Evolutionary conservation across 2,888 invertebrate species (phyloP).

Genomic region (Hypena proboscidalis): DNA sequence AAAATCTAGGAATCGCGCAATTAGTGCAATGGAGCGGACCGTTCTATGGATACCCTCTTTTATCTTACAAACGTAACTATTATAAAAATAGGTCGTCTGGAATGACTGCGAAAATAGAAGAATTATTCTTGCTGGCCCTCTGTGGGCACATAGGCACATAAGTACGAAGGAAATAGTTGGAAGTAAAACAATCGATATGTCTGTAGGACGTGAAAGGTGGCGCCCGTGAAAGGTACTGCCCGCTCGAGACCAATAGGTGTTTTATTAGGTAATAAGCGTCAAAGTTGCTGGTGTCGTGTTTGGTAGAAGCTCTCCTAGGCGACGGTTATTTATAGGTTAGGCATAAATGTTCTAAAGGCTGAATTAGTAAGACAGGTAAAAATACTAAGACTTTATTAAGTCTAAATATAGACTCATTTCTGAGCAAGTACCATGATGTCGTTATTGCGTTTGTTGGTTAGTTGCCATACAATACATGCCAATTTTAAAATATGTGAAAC

Average conservation of each 20-base stretch:
- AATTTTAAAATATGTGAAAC: too few relatives aligned
- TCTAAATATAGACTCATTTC: too few relatives aligned
- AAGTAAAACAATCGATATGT: constrained; percentile 44
- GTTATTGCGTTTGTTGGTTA: too few relatives aligned
- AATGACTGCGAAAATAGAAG: constrained; percentile 14
- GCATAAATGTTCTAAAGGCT: constrained; percentile 27
- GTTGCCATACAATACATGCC: too few relatives aligned
- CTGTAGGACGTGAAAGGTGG: constrained; percentile 41
- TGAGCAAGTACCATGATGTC: too few relatives aligned
- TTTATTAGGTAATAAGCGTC: constrained; percentile 39
- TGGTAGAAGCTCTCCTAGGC: constrained; percentile 8
- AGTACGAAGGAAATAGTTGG: constrained; percentile 9
- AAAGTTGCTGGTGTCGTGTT: constrained; percentile 38
- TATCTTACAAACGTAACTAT: constrained; percentile 21
- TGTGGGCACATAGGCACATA: constrained; percentile 7
- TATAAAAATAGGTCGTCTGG: not conserved
- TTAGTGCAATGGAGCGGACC: constrained; percentile 33
- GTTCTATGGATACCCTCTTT: constrained; percentile 12
- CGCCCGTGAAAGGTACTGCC: constrained; percentile 28
- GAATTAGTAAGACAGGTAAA: constrained; percentile 64
- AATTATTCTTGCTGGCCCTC: constrained; percentile 16
- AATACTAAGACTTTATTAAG: too few relatives aligned
- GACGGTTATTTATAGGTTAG: constrained; percentile 6
- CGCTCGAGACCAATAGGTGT: constrained; percentile 35
- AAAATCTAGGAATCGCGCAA: constrained; percentile 31